Base-by-base conservation (phyloP, 1,140 invertebrate species). In the Calephelis nemesis region DNA sequence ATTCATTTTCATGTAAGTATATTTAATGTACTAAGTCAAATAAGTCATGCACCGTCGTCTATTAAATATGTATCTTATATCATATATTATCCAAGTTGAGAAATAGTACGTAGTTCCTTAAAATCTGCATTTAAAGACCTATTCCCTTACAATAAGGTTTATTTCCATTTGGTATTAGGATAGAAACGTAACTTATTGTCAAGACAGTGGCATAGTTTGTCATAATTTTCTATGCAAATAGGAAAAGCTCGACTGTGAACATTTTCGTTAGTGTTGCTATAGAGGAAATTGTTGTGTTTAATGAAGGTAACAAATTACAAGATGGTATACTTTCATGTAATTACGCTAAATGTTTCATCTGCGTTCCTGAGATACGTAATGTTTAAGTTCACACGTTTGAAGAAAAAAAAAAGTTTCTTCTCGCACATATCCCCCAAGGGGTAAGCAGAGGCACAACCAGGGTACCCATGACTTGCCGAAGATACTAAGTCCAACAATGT, bases 161-260 rank as follows among this genome's bases (percentile, higher is more conserved):
- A 19, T 54, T 30, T 54, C 19, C 19, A 13, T 11, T 30, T 54
- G 15, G n/a, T 11, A 7, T 30, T 30, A 5, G 19, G 11, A 30
- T 58, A 58, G 19, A 58, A 58, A 58, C 52, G 52, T 58, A 58
- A 58, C 52, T 58, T 58, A 58, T 58, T 58, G 52, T 58, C 52
- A 58, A 58, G 52, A 58, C 52, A 58, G 15, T 58, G 10, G 52
- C 52, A 30, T 58, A 58, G 52, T 58, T 58, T 58, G 52, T 58
- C 52, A 58, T 58, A 58, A 58, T 58, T 58, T 58, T 58, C 52
- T 58, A 58, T 58, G 52, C 52, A 58, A 58, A 58, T 54, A 54
- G 52, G 52, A 54, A 54, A 54, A 30, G 52, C 52, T 54, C 19
- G 52, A 54, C 19, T 54, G 19, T 54, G 52, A 54, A 54, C 52